Percentiles rank a stretch among this genome's conserved stretches.
Conservation (phyloP, 2,113 vertebrate species). For the Cyprinodon variegatus region DNA sequence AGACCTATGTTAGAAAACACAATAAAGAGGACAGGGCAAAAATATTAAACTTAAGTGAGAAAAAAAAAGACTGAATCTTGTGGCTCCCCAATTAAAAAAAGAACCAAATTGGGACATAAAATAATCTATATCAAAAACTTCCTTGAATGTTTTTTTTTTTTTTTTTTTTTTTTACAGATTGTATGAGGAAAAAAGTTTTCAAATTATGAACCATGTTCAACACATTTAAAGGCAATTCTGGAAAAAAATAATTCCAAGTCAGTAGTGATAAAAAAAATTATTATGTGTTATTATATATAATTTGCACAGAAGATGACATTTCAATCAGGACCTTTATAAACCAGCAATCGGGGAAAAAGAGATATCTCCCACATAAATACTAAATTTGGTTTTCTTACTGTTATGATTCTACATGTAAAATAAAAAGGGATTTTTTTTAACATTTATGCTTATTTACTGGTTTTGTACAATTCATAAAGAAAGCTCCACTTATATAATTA, state of each 20-base stretch:
- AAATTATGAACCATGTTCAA: too few species aligned
- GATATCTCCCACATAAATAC: constrained; percentile 9
- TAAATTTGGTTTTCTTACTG: constrained; percentile 24
- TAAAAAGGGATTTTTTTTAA: constrained; percentile 1
- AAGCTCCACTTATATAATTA: background rate
- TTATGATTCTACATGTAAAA: constrained; percentile 20
- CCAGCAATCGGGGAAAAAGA: constrained; percentile 1
- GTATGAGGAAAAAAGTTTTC: too few species aligned
- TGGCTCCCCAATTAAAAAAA: too few species aligned
- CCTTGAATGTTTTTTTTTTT: too few species aligned
- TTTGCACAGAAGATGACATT: background rate
- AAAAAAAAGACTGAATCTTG: too few species aligned
- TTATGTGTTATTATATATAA: background rate
- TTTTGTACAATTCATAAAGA: background rate
- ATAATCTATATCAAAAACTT: too few species aligned
- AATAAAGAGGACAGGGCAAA: too few species aligned
- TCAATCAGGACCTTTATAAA: constrained; percentile 47
- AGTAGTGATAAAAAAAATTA: background rate
- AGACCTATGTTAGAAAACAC: too few species aligned
- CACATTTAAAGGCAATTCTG: background rate
- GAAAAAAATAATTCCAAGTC: constrained; percentile 13
- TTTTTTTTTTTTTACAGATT: too few species aligned
- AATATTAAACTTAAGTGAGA: too few species aligned
- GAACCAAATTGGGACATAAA: too few species aligned
- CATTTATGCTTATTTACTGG: constrained; percentile 7